Percentiles rank a stretch among this genome's conserved stretches.
Conservation (phyloP, 2,797 vertebrate genomes). For the Odontamblyopus lacepedii region DNA sequence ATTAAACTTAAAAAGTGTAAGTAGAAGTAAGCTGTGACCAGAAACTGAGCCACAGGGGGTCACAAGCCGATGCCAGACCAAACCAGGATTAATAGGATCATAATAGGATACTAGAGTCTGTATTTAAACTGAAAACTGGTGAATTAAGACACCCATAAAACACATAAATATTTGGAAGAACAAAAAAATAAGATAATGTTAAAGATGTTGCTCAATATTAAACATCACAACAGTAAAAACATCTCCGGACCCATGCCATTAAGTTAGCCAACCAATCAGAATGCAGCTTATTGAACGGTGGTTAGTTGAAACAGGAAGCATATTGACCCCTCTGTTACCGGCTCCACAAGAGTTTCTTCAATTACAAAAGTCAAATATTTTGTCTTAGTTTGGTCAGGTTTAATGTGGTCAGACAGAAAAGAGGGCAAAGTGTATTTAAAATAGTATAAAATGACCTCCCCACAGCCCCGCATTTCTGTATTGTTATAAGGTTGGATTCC, state of each 20-base stretch:
- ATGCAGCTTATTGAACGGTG: constrained; percentile 7
- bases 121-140: constrained; percentile 4
- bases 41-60: neutral
- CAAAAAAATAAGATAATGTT: neutral
- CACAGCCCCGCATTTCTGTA: constrained; percentile 24
- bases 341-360: constrained; percentile 67
- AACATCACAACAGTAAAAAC: constrained; percentile 63
- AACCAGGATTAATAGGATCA: neutral
- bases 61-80: neutral
- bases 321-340: constrained; percentile 38
- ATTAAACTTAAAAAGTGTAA: neutral
- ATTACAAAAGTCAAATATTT: constrained; percentile 45
- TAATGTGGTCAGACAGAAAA: constrained; percentile 48
- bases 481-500: constrained; percentile 62
- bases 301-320: constrained; percentile 38
- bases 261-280: constrained; percentile 19
- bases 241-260: constrained; percentile 71
- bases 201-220: constrained; percentile 62
- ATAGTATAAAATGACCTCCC: constrained; percentile 23
- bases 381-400: constrained; percentile 77
- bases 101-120: neutral
- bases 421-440: constrained; percentile 38
- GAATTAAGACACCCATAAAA: constrained; percentile 1
- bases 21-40: neutral
- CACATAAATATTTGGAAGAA: neutral